Evolutionary conservation across 2,888 invertebrate genomes (phyloP), one percentile per base, ranked within the genome.

Genomic region (Pseudanteris insignis): DNA sequence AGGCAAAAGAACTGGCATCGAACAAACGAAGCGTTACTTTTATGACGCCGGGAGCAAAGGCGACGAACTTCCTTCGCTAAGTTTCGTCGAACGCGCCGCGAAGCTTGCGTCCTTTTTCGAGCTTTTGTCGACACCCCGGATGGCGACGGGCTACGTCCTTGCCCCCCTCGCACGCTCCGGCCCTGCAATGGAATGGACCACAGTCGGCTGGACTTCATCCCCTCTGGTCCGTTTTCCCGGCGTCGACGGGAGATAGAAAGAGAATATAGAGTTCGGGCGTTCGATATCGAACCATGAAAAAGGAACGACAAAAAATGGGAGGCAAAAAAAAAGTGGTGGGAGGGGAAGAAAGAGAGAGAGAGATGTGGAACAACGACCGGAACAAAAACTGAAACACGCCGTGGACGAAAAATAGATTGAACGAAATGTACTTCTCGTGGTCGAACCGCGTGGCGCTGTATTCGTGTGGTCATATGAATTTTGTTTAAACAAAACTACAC

Each of bases 211-310:
- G 59, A 54, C 66, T 67, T 67, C 65, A 64, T 64, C 67, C 65
- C 26, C 6, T 2, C 26, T 2, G 8, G 8, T 9, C 6, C 4
- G 8, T n/a, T n/a, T n/a, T n/a, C n/a, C n/a, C n/a, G n/a, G n/a
- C n/a, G n/a, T n/a, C n/a, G n/a, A n/a, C n/a, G n/a, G n/a, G 34
- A 59, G 66, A 67, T 48, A 43, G 58, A 50, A 61, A 41, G 41
- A 32, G 33, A 34, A 58, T 63, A 55, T 54, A 63, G 58, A 53
- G 61, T 48, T 47, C 43, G 47, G 15, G 59, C 73, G 74, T 64
- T 74, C 74, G 71, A 74, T 73, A 74, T 70, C 67, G 69, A 74
- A 71, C 70, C 63, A 68, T 68, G 67, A 67, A 70, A 70, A 71
- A 73, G n/a, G n/a, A n/a, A n/a, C n/a, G n/a, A n/a, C n/a, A n/a